Percentiles rank a stretch among this genome's conserved stretches.
These are phyloP conservation scores for Ennomos quercinarius DNA, from an alignment of 2,888 invertebrate genomes.

Conservation along the genomic window DNA sequence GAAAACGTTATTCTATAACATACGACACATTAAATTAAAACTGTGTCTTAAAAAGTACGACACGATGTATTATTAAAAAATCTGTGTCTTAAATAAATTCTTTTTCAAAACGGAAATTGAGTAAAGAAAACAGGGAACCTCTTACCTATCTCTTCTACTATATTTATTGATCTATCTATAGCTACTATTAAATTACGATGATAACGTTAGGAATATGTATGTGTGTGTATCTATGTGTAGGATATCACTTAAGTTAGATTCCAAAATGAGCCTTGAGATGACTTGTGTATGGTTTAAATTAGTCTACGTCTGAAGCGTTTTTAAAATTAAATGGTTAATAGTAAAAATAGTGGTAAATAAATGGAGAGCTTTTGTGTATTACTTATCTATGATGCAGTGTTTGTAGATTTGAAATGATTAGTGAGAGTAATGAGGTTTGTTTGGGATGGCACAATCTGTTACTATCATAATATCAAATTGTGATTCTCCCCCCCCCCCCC, in stretches of 20 bases:
- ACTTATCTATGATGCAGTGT: constrained; percentile 15
- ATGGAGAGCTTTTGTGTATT: constrained; percentile 38
- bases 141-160: constrained; percentile 58
- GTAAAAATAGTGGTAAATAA: constrained; percentile 17
- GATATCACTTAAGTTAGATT: constrained; percentile 47
- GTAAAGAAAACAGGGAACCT: constrained; percentile 68
- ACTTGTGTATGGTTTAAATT: constrained; percentile 23
- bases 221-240: constrained; percentile 49
- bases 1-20: neutral
- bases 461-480: no score
- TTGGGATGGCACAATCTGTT: constrained; percentile 6
- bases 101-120: constrained; percentile 42
- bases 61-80: neutral
- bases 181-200: constrained; percentile 43
- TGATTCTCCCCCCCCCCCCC: no score
- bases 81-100: constrained; percentile 12
- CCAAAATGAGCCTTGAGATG: constrained; percentile 56
- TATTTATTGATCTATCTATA: constrained; percentile 63
- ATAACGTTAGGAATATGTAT: constrained; percentile 35
- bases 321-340: constrained; percentile 3
- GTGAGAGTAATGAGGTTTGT: neutral
- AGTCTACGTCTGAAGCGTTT: constrained; percentile 5
- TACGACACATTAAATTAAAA: constrained; percentile 1
- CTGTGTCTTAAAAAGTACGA: constrained; percentile 7
- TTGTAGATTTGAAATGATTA: constrained; percentile 3